Evolutionary conservation across 2,797 vertebrate genomes (phyloP), one percentile per base, ranked within the genome.

Genomic region (Lacerta agilis): DNA sequence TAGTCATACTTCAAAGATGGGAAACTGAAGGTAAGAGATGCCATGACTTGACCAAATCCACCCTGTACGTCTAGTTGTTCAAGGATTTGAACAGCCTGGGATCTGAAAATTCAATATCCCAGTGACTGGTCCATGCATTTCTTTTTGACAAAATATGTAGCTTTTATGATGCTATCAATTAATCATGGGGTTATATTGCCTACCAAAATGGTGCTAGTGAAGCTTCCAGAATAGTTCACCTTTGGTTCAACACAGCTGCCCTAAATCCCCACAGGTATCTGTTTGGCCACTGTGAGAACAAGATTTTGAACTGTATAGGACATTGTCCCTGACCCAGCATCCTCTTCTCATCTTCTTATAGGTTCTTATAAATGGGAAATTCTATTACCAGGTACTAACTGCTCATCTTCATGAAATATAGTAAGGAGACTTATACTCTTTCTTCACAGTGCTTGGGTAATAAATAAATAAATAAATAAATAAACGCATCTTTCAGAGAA

Each of bases 391-490:
- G 55, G 9, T 17, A 72, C 8, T 66, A 83, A 45, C 27, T 27
- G 79, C 83, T 83, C 29, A 80, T 45, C 61, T 41, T 79, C 13
- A n/a, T 83, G 55, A 61, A 83, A 83, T 83, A 87, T 86, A 83
- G 73, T 41, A 79, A 75, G 79, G 33, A 36, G 79, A 84, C 84
- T 86, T 80, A n/a, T 43, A 67, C 55, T 55, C 3, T 87, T 80
- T 84, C 55, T 84, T 79, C n/a, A 36, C 38, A 79, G 17, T 45
- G 66, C n/a, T 11, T 58, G 73, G n/a, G 38, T 55, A 87, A n/a
- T n/a, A n/a, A n/a, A n/a, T n/a, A n/a, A n/a, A n/a, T n/a, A 90
- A 87, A 55, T 49, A 83, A 41, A 33, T 36, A 4, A 45, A 18
- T n/a, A 79, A 67, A 23, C 58, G 55, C 67, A 27, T 79, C 84